phyloP scores from a whole-genome alignment of 2,888 invertebrate species.

The Sinelater perroti region DNA sequence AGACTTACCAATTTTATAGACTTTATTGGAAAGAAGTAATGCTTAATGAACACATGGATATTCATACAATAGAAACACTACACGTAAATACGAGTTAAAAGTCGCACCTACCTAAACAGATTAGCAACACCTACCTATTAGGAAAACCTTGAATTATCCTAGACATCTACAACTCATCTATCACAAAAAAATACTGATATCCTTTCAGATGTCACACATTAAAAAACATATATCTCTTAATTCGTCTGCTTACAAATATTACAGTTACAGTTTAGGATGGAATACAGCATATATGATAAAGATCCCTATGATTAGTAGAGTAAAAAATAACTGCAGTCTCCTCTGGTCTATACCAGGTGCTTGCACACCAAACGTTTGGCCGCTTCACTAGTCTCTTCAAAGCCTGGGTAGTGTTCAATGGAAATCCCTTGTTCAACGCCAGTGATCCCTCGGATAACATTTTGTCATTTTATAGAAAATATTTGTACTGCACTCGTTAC shows the following conservation, averaged over 20 bases:
- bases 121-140: conserved; percentile 16
- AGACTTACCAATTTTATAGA: conserved; percentile 13
- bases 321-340: conserved; percentile 18
- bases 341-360: conserved; percentile 7
- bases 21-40: conserved; percentile 31
- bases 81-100: conserved; percentile 13
- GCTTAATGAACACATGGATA: conserved; percentile 29
- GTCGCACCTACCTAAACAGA: not conserved
- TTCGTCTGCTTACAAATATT: conserved; percentile 7
- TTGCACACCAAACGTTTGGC: no score
- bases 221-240: conserved; percentile 12
- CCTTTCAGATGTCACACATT: conserved; percentile 8
- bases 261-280: conserved; percentile 19
- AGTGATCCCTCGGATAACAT: no score
- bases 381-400: no score
- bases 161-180: conserved; percentile 22
- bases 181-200: conserved; percentile 36
- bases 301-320: conserved; percentile 13
- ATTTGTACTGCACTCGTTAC: no score
- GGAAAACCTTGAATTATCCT: conserved; percentile 13
- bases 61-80: conserved; percentile 18
- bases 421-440: no score
- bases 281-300: conserved; percentile 23
- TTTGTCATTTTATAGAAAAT: no score
- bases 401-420: no score